These are phyloP conservation scores for Drosophila bifasciata DNA, from an alignment of 1,140 invertebrate species.

Conservation along the genomic window DNA sequence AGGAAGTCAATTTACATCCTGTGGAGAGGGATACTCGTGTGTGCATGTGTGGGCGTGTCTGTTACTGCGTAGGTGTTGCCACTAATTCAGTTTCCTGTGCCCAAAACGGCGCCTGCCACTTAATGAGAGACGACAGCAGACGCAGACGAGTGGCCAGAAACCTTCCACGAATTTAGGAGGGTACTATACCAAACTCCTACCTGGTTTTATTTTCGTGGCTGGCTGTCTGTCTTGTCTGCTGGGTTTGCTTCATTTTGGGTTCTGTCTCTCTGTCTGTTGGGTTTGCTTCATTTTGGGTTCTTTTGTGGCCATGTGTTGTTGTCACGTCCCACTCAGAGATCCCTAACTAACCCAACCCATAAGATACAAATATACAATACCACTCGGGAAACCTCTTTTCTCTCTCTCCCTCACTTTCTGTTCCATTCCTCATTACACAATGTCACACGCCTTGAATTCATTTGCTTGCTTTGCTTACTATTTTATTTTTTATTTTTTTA, in stretches of 20 bases:
- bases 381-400: constrained; percentile 9
- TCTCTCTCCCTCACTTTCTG: neutral
- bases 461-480: constrained; percentile 9
- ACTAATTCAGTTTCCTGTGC: constrained; percentile 52
- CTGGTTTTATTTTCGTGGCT: constrained; percentile 9
- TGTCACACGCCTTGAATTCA: constrained; percentile 30
- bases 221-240: constrained; percentile 23
- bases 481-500: constrained; percentile 32
- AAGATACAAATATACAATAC: neutral
- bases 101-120: constrained; percentile 44
- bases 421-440: constrained; percentile 37
- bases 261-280: no score
- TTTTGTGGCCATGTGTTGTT: constrained; percentile 40
- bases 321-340: constrained; percentile 36
- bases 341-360: constrained; percentile 2
- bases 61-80: constrained; percentile 36
- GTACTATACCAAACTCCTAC: constrained; percentile 1
- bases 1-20: constrained; percentile 52
- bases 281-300: neutral
- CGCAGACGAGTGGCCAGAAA: constrained; percentile 2
- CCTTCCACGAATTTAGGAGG: constrained; percentile 45
- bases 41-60: constrained; percentile 10
- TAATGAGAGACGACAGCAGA: constrained; percentile 40
- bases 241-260: neutral
- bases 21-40: constrained; percentile 20